These are phyloP conservation scores for Drosophila merina DNA, from an alignment of 2,888 invertebrate genomes.

Conservation along the genomic window DNA sequence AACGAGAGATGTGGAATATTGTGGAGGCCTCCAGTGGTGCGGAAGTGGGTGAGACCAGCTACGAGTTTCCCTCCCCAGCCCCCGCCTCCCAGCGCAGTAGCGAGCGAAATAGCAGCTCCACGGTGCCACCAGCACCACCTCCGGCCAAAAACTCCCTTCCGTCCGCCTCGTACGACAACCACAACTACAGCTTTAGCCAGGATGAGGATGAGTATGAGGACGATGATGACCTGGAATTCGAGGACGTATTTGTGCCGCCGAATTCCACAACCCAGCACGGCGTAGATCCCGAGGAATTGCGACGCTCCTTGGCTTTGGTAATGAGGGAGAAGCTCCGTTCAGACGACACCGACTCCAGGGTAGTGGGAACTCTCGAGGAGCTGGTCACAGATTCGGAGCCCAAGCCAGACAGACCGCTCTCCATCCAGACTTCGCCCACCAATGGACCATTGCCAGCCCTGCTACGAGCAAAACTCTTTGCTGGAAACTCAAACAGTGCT, in stretches of 20 bases:
- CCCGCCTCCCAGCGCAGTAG: slow-evolving; percentile 22
- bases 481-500: slow-evolving; percentile 56
- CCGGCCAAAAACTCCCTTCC: slow-evolving; percentile 16
- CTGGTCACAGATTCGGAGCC: slow-evolving; percentile 42
- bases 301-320: slow-evolving; percentile 66
- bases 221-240: slow-evolving; percentile 65
- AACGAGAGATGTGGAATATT: slow-evolving; percentile 85
- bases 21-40: slow-evolving; percentile 84
- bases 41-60: slow-evolving; percentile 77
- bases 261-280: slow-evolving; percentile 44
- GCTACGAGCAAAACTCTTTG: slow-evolving; percentile 56
- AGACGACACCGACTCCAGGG: slow-evolving; percentile 73
- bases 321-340: slow-evolving; percentile 79
- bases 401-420: slow-evolving; percentile 48
- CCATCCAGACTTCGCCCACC: slow-evolving; percentile 58
- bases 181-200: slow-evolving; percentile 77
- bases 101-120: slow-evolving; percentile 17
- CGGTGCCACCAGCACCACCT: slow-evolving; percentile 15
- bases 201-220: slow-evolving; percentile 48
- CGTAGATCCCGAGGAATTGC: slow-evolving; percentile 65
- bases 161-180: slow-evolving; percentile 80
- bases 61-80: slow-evolving; percentile 60
- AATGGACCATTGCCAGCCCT: slow-evolving; percentile 56
- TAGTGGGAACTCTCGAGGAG: slow-evolving; percentile 26
- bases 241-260: slow-evolving; percentile 80